A percentile compares a stretch with the other conserved stretches of the same genome.
Conservation (phyloP, 2,113 vertebrate genomes). For the Drymodes brunneopygia region DNA sequence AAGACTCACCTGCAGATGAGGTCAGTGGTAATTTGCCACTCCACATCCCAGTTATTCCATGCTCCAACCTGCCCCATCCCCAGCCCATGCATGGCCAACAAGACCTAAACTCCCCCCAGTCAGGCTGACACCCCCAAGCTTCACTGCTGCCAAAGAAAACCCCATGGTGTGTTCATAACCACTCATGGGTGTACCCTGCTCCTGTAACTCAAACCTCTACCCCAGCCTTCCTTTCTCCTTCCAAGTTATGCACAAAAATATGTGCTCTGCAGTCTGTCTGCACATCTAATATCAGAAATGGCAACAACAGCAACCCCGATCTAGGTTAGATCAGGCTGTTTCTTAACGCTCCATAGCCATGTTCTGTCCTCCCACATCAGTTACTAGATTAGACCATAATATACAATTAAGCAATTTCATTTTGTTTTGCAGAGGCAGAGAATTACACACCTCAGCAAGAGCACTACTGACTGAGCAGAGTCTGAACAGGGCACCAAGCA, state of each 20-base stretch:
- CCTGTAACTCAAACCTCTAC: neutral
- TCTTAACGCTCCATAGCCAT: neutral
- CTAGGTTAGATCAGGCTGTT: neutral
- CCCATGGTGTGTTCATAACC: neutral
- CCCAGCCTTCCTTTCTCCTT: neutral
- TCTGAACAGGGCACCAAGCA: neutral
- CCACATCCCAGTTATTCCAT: neutral
- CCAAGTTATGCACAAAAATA: neutral
- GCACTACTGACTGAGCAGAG: neutral
- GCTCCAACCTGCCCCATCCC: neutral
- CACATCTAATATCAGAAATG: neutral
- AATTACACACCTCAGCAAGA: neutral
- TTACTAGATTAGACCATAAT: neutral
- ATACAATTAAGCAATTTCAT: neutral
- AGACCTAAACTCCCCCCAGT: neutral
- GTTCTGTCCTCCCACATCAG: neutral
- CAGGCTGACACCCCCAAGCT: neutral
- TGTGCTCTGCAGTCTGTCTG: neutral
- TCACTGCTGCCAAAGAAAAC: neutral
- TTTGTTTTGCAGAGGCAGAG: neutral
- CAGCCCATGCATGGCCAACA: accelerated
- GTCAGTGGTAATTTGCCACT: neutral
- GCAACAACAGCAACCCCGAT: accelerated
- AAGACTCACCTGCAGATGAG: neutral
- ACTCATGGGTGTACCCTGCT: neutral